A percentile compares a stretch with the other conserved stretches of the same genome.
Evolutionary conservation across 1,140 invertebrate species (phyloP).

Genomic region (Pseudachorutes palmiensis): DNA sequence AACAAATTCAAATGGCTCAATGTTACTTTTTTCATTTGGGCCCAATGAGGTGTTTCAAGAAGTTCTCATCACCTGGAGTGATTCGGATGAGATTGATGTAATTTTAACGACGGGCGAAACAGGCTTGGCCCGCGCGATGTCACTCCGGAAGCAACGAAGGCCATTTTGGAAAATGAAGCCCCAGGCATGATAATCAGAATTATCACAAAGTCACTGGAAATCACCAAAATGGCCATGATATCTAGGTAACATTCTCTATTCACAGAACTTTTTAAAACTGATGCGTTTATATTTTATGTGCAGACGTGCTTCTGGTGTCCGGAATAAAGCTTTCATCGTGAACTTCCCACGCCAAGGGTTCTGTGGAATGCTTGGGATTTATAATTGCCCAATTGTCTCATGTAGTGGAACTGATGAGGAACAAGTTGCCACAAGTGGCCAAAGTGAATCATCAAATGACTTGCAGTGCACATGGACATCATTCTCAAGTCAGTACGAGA

Average conservation of each 20-base stretch:
- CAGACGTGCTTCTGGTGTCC: slow-evolving; percentile 67
- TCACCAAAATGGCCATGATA: slow-evolving; percentile 76
- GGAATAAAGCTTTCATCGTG: slow-evolving; percentile 71
- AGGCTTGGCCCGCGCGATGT: slow-evolving; percentile 81
- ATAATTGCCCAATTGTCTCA: slow-evolving; percentile 63
- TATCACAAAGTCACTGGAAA: slow-evolving; percentile 63
- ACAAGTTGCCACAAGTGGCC: slow-evolving; percentile 39
- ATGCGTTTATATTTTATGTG: slow-evolving; percentile 30
- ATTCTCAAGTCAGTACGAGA: too few species aligned
- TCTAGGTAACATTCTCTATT: slow-evolving; percentile 52
- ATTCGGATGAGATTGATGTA: slow-evolving; percentile 54
- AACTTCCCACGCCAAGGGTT: slow-evolving; percentile 83
- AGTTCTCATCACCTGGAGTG: too few species aligned
- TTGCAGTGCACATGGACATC: too few species aligned
- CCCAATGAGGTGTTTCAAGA: too few species aligned
- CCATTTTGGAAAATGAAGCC: slow-evolving; percentile 70
- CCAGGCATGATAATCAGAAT: slow-evolving; percentile 63
- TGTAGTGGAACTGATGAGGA: slow-evolving; percentile 67
- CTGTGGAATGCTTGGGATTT: slow-evolving; percentile 68
- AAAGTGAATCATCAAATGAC: slow-evolving; percentile 12
- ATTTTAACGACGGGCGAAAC: slow-evolving; percentile 91
- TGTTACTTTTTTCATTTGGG: too few species aligned
- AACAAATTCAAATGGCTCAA: too few species aligned
- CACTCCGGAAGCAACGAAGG: slow-evolving; percentile 84
- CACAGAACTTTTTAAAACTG: background rate